Percentiles rank a stretch among this genome's conserved stretches.
phyloP scores from a whole-genome alignment of 2,113 vertebrate genomes.

The Nyctereutes procyonoides region DNA sequence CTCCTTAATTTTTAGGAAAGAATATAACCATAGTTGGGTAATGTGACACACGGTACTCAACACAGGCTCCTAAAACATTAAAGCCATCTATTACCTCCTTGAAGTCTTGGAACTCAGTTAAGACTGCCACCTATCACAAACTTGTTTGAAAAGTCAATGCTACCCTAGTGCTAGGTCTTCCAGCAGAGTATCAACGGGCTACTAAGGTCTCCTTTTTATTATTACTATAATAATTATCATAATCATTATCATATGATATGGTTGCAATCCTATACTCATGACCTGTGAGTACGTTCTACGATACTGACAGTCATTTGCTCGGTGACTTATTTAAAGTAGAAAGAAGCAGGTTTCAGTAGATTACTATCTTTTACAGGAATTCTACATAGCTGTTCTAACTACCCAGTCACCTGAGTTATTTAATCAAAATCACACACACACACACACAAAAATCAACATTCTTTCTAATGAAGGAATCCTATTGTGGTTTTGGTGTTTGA shows the following conservation, averaged over 20 bases:
- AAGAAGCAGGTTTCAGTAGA: slow-evolving; percentile 8
- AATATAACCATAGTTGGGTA: neutral
- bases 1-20: neutral
- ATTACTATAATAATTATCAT: neutral
- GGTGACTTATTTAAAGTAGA: neutral
- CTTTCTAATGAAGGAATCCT: neutral
- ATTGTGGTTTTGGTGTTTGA: neutral
- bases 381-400: neutral
- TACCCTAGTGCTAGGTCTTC: neutral
- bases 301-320: neutral
- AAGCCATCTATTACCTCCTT: neutral
- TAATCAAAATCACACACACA: slow-evolving; percentile 1
- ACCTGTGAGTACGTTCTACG: neutral
- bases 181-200: neutral
- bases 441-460: neutral
- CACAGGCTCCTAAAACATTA: neutral
- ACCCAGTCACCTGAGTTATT: neutral
- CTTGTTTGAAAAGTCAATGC: slow-evolving; percentile 9
- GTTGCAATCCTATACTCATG: neutral
- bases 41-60: neutral
- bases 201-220: neutral
- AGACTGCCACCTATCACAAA: slow-evolving; percentile 74
- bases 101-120: slow-evolving; percentile 37
- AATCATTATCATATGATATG: neutral
- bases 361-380: neutral